phyloP scores from a whole-genome alignment of 1,140 invertebrate species.

The Lepidurus apus region DNA sequence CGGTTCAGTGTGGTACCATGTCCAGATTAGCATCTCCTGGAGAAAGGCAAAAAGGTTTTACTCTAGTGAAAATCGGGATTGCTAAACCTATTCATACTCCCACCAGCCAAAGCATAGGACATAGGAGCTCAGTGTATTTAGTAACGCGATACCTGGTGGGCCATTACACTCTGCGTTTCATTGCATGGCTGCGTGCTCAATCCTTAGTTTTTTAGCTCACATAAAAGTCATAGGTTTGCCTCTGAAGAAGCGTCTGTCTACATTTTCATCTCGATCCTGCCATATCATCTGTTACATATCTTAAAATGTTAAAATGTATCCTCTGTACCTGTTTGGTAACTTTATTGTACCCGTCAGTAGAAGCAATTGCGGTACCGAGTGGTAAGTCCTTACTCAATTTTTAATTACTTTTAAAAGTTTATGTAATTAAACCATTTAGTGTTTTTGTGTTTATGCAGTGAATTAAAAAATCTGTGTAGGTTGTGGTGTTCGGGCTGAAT shows the following conservation, averaged over 20 bases:
- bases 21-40: background rate
- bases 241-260: background rate
- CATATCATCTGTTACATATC: background rate
- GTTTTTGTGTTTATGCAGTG: background rate
- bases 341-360: background rate
- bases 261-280: background rate
- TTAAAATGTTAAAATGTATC: background rate
- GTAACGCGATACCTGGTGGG: background rate
- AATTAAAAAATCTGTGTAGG: constrained; percentile 23
- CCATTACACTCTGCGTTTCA: constrained; percentile 22
- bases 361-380: background rate
- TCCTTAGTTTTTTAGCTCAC: background rate
- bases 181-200: constrained; percentile 12
- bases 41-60: background rate
- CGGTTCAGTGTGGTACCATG: background rate
- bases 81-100: background rate
- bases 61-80: constrained; percentile 6
- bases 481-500: constrained; percentile 32
- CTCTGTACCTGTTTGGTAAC: background rate
- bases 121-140: background rate
- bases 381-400: background rate
- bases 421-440: background rate
- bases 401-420: too few species aligned
- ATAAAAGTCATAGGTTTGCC: background rate
- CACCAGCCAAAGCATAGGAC: constrained; percentile 7